A percentile compares a stretch with the other conserved stretches of the same genome.
Conservation (phyloP, 2,888 invertebrate genomes). For the Drosophila aldrichi region DNA sequence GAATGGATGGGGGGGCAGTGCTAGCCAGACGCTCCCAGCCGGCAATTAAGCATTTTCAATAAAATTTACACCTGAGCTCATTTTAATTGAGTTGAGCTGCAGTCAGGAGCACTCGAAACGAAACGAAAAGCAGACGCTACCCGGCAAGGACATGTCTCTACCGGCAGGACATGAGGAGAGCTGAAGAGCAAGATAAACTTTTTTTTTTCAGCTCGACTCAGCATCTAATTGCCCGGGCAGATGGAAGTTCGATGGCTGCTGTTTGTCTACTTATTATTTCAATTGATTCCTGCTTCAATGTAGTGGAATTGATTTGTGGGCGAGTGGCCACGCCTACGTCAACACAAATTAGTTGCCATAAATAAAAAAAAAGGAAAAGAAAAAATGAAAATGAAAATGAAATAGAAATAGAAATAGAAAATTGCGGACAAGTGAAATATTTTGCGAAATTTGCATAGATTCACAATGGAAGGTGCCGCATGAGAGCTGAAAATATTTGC, state of each 20-base stretch:
- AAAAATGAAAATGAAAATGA: constrained; percentile 28
- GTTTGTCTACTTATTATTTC: constrained; percentile 42
- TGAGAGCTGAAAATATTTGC: constrained; percentile 52
- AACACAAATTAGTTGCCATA: constrained; percentile 74
- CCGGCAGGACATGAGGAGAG: constrained; percentile 25
- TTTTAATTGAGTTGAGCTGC: constrained; percentile 84
- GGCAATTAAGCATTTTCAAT: constrained; percentile 84
- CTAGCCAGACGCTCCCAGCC: constrained; percentile 69
- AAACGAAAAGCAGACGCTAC: constrained; percentile 45
- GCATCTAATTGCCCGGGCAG: constrained; percentile 80
- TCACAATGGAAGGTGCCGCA: neutral
- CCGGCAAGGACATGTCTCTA: constrained; percentile 48
- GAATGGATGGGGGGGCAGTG: neutral
- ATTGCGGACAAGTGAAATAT: constrained; percentile 72
- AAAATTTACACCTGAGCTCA: constrained; percentile 85
- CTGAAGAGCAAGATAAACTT: constrained; percentile 65
- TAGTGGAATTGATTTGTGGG: constrained; percentile 79
- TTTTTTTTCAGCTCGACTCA: constrained; percentile 42
- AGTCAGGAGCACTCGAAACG: constrained; percentile 57
- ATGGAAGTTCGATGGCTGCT: constrained; percentile 29
- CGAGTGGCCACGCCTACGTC: constrained; percentile 66
- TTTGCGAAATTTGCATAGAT: constrained; percentile 68
- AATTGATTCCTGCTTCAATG: constrained; percentile 79
- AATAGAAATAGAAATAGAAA: constrained; percentile 52
- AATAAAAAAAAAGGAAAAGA: constrained; percentile 66